These are phyloP conservation scores for Sebastes jordani DNA, from an alignment of 2,797 vertebrate genomes.

Conservation along the genomic window DNA sequence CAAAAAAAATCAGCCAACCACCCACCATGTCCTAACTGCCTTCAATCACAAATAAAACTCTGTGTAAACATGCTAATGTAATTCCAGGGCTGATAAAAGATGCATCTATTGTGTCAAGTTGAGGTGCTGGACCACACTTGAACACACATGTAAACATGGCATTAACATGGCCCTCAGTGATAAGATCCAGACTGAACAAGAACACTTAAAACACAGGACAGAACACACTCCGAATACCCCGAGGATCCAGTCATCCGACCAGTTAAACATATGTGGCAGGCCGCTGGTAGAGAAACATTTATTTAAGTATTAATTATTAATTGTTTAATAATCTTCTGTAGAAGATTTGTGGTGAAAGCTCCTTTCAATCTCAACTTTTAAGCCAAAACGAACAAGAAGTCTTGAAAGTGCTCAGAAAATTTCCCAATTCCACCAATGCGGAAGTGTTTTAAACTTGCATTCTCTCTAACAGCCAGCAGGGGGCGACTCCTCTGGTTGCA, in stretches of 20 bases:
- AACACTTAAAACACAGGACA: background rate
- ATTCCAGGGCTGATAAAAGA: background rate
- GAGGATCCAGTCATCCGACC: background rate
- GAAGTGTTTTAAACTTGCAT: no score
- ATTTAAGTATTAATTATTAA: background rate
- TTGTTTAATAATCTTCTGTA: background rate
- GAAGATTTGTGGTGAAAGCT: background rate
- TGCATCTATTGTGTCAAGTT: background rate
- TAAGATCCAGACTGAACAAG: background rate
- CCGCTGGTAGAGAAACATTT: background rate
- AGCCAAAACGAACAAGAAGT: no score
- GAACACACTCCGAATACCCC: background rate
- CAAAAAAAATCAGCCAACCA: conserved; percentile 3
- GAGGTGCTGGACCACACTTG: background rate
- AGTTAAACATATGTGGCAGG: background rate
- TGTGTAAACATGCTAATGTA: background rate
- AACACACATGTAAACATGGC: background rate
- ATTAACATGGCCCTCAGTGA: background rate
- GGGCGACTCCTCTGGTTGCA: no score
- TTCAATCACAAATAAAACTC: background rate
- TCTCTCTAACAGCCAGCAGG: fast-evolving
- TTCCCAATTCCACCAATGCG: no score
- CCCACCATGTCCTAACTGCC: background rate
- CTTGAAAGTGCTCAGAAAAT: no score
- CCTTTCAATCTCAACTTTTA: background rate